These are phyloP conservation scores for Scatophagus argus DNA, from an alignment of 2,113 vertebrate species.

Conservation along the genomic window DNA sequence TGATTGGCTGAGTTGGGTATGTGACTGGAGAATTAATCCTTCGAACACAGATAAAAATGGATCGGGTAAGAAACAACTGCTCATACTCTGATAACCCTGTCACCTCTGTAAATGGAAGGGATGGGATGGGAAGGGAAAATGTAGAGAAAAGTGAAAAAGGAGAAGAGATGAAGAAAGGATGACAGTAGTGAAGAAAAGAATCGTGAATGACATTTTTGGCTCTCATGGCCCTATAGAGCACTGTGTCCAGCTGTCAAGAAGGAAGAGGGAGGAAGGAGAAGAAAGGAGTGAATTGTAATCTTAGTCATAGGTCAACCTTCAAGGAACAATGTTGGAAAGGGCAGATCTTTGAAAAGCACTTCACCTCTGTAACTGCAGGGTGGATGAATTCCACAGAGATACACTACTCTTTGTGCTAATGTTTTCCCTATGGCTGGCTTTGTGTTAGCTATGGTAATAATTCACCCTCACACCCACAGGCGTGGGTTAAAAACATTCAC, in stretches of 20 bases:
- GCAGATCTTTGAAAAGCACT: constrained; percentile 59
- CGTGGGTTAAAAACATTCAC: background rate
- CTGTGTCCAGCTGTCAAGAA: constrained; percentile 45
- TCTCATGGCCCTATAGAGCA: background rate
- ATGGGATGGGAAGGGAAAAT: background rate
- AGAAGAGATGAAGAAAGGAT: constrained; percentile 42
- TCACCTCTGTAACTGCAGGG: constrained; percentile 30
- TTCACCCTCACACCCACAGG: background rate
- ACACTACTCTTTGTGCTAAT: background rate
- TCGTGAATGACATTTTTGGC: constrained; percentile 61
- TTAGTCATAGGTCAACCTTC: constrained; percentile 66
- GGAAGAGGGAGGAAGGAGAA: constrained; percentile 1
- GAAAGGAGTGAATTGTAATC: constrained; percentile 47
- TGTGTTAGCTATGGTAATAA: background rate
- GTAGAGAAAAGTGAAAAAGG: background rate
- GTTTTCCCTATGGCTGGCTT: background rate
- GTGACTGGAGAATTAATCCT: constrained; percentile 57
- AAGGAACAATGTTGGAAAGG: constrained; percentile 66
- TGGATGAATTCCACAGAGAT: constrained; percentile 34
- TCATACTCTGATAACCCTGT: constrained; percentile 61
- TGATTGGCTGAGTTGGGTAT: constrained; percentile 53
- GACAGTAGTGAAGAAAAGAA: constrained; percentile 12
- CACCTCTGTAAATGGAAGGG: constrained; percentile 29
- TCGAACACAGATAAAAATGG: constrained; percentile 55
- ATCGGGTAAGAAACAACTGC: constrained; percentile 36